Evolutionary conservation across 37 sponge, comb jelly and placozoan species (phyloP), one percentile per base, ranked within the genome.

Genomic region (Geodia barretti): DNA sequence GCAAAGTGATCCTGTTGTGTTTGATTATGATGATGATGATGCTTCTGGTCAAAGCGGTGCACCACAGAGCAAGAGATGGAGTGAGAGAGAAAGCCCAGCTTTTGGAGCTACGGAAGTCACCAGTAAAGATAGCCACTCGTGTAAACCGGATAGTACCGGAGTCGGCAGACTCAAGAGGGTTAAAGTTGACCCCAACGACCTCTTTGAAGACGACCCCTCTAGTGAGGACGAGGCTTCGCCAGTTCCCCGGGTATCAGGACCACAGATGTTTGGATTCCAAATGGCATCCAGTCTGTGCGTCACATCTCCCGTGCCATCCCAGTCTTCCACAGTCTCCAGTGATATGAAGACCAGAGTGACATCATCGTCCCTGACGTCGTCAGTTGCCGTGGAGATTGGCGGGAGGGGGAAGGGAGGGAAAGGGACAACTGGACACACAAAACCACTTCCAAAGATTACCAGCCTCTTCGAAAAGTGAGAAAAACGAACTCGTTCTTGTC

Each of bases 381-480:
- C 11, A 17, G 54, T 47, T 47, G 54, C 54, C 14, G 54, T 14
- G 7, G 7, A 14, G 11, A 47, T 14, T 14, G 7, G 11, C 14
- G 54, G 11, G 14, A 14, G 7, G 54, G 14, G 54, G 7, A 47
- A 14, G 7, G 54, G 54, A 17, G 11, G 14, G 14, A 14, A 47
- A 14, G 14, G 14, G 54, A 14, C 14, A 7, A 47, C 54, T 47
- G 54, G 14, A 7, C 54, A 68, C 2, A 77, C 21, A 19, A n/a
- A n/a, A n/a, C n/a, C n/a, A n/a, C n/a, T n/a, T n/a, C 30, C 39
- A 5, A 77, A 62, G 64, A 77, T 77, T 24, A 63, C 77, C 24
- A 40, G 39, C 64, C 63, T 77, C 64, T 77, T 77, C 63, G 40
- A 77, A 32, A 64, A 62, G 77, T 62, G 39, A 77, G 77, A 38